These are phyloP conservation scores for Spilogale gracilis DNA, from an alignment of 2,113 vertebrate genomes.

Conservation along the genomic window DNA sequence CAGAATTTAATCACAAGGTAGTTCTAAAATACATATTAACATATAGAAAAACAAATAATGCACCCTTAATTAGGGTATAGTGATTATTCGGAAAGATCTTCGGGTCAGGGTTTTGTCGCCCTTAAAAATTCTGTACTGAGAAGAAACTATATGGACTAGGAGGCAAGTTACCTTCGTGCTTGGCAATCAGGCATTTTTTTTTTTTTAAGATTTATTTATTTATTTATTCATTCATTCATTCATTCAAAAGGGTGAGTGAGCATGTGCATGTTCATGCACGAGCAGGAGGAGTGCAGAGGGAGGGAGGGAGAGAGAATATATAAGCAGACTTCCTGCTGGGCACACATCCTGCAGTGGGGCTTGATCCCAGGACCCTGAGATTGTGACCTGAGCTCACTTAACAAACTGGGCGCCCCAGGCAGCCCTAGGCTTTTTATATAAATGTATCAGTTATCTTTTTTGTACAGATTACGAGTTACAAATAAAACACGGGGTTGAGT, in stretches of 20 bases:
- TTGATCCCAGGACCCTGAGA: not conserved
- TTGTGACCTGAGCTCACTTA: not conserved
- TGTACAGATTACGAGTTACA: not conserved
- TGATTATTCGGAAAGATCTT: slow-evolving; percentile 27
- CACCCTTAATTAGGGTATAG: not conserved
- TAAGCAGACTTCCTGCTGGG: not conserved
- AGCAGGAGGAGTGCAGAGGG: not conserved
- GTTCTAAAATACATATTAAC: slow-evolving; percentile 28
- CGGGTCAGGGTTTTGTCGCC: slow-evolving; percentile 1
- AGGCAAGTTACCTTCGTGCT: not conserved
- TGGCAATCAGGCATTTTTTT: slow-evolving; percentile 47
- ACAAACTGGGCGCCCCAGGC: not conserved
- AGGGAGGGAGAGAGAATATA: not conserved
- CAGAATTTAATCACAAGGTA: slow-evolving; percentile 28
- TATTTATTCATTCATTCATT: too few relatives aligned
- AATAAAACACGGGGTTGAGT: not conserved
- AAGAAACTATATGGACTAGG: slow-evolving; percentile 30
- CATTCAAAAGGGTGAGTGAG: not conserved
- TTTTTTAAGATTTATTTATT: not conserved
- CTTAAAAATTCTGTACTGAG: not conserved
- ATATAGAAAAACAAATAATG: slow-evolving; percentile 13
- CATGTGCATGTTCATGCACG: not conserved
- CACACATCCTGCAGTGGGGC: not conserved
- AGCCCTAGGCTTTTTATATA: slow-evolving; percentile 19
- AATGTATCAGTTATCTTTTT: not conserved